Evolutionary conservation across 2,888 invertebrate species (phyloP), one percentile per base, ranked within the genome.

Genomic region (Zhengitettix transpicula): DNA sequence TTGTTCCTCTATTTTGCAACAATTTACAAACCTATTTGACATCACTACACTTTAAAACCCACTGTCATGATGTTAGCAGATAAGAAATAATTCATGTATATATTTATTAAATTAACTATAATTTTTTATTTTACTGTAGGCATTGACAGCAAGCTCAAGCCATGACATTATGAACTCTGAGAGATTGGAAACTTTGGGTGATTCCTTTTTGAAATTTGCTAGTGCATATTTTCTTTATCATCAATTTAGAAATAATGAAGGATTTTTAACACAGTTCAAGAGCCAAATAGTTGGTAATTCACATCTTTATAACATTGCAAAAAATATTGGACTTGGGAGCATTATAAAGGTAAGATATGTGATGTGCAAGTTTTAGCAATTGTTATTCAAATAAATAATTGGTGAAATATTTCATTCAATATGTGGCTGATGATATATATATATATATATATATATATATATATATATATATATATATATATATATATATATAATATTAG

Each of bases 151-250:
- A 1, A 81, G 84, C 44, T 80, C 81, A 61, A 82, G 87, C 0
- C 77, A 83, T 63, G 94, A 95, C 68, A 78, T 80, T 9, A 82
- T 92, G 64, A 81, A 89, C 69, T 72, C 90, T 66, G 95, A 96
- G 70, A 75, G 92, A 1, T 74, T 86, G 14, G 94, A 95, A 73
- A 90, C 90, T 0, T 78, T 96, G 7, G 96, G 95, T 0, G 95
- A 96, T 71, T 86, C 92, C 0, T 89, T 88, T 71, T 75, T 96
- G 10, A 95, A 96, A 74, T 86, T 84, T 66, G 81, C 85, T 1
- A 77, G 82, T 1, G 85, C 87, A 0, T 72, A 89, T 5, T 89
- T 82, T 70, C 74, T 93, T 17, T 87, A 80, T 69, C 80, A 84
- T 65, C 76, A 78, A 60, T 90, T 84, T 70, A 81, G 84, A 0